phyloP scores from a whole-genome alignment of 2,113 vertebrate species.

The Eubucco bourcierii region DNA sequence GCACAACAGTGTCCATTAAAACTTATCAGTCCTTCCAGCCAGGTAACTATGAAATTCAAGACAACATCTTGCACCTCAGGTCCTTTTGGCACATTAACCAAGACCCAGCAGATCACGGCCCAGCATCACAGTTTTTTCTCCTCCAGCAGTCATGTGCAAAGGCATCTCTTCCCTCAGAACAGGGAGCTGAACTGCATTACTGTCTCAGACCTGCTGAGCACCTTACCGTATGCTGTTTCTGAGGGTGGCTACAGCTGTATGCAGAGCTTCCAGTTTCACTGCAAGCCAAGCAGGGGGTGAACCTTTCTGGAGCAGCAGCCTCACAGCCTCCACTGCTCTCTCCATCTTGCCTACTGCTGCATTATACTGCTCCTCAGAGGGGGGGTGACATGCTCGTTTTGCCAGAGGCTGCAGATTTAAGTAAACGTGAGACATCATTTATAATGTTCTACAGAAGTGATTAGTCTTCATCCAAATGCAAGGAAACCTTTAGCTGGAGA shows the following conservation, averaged over 20 bases:
- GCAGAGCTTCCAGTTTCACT: conserved; percentile 77
- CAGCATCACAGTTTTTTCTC: background rate
- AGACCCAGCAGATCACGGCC: background rate
- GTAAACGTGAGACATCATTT: background rate
- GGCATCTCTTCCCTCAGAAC: background rate
- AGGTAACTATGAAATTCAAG: background rate
- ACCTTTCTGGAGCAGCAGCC: conserved; percentile 60
- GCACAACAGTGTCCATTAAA: background rate
- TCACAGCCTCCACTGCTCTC: conserved; percentile 79
- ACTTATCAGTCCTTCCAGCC: background rate
- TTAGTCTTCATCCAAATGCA: background rate
- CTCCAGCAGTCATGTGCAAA: background rate
- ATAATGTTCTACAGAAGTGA: background rate
- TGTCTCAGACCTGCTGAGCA: background rate
- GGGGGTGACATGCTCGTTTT: conserved; percentile 80
- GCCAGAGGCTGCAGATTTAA: conserved; percentile 77
- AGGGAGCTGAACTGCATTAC: background rate
- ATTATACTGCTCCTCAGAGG: conserved; percentile 80
- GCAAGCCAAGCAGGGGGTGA: conserved; percentile 82
- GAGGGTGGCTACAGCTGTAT: conserved; percentile 66
- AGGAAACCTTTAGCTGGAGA: background rate
- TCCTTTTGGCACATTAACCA: background rate
- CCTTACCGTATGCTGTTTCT: background rate
- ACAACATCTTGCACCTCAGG: background rate
- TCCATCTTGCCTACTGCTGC: conserved; percentile 76